phyloP scores from a whole-genome alignment of 2,888 invertebrate species.

The Hirtodrosophila confusa region DNA sequence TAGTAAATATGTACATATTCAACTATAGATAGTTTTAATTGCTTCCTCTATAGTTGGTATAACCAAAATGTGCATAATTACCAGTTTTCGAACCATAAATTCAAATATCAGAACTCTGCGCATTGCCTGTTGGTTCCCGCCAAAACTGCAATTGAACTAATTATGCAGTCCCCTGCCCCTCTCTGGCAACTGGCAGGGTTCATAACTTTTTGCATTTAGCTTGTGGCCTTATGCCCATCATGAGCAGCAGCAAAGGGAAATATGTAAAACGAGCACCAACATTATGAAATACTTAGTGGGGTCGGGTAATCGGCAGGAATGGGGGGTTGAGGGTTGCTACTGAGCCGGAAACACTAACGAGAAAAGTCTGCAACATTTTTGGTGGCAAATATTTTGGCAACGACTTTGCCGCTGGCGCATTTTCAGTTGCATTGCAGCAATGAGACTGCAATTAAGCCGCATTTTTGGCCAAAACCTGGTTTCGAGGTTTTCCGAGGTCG shows the following conservation, averaged over 20 bases:
- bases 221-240: constrained; percentile 31
- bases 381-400: constrained; percentile 47
- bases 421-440: constrained; percentile 29
- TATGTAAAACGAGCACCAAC: constrained; percentile 19
- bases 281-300: constrained; percentile 40
- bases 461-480: constrained; percentile 17
- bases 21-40: constrained; percentile 7
- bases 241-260: constrained; percentile 15
- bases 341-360: constrained; percentile 63
- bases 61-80: not conserved
- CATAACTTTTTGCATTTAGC: constrained; percentile 35
- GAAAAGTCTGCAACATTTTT: constrained; percentile 55
- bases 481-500: not conserved
- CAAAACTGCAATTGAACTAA: constrained; percentile 53
- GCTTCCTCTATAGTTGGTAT: constrained; percentile 1
- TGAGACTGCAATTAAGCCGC: constrained; percentile 26
- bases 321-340: constrained; percentile 3
- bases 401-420: constrained; percentile 21
- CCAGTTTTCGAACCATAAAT: constrained; percentile 7
- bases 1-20: too few relatives aligned
- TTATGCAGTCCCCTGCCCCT: constrained; percentile 40
- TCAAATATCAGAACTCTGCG: constrained; percentile 18
- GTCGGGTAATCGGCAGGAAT: not conserved
- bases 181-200: not conserved
- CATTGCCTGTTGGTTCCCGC: constrained; percentile 53